Percentiles rank a stretch among this genome's conserved stretches.
These are phyloP conservation scores for Paedocypris micromegethes DNA, from an alignment of 2,797 vertebrate genomes.

Conservation along the genomic window DNA sequence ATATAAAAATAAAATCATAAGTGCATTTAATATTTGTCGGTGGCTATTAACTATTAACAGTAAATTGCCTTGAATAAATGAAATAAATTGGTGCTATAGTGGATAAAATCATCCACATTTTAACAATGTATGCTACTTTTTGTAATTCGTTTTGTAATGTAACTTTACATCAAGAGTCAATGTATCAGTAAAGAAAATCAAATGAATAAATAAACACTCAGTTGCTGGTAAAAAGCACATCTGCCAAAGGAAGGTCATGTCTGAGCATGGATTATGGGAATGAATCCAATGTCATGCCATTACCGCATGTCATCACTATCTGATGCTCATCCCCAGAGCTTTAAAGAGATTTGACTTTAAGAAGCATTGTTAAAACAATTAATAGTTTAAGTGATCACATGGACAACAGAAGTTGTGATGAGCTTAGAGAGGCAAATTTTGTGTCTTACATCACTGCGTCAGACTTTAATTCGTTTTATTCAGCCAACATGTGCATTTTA, in stretches of 20 bases:
- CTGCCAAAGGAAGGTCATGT: background rate
- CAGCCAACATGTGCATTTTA: too few relatives aligned
- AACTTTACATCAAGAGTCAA: background rate
- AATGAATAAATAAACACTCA: too few relatives aligned
- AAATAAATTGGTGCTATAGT: too few relatives aligned
- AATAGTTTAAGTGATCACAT: slow-evolving; percentile 8
- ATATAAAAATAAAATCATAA: too few relatives aligned
- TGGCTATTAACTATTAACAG: too few relatives aligned
- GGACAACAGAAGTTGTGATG: background rate
- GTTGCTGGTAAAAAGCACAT: too few relatives aligned
- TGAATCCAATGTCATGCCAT: slow-evolving; percentile 8
- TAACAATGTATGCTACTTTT: too few relatives aligned
- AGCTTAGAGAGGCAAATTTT: slow-evolving; percentile 14
- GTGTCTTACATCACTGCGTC: slow-evolving; percentile 17
- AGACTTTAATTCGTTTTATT: too few relatives aligned
- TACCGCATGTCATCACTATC: background rate
- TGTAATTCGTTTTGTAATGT: too few relatives aligned
- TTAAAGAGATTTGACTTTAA: background rate
- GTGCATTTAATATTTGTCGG: too few relatives aligned
- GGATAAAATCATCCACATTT: too few relatives aligned
- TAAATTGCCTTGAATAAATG: too few relatives aligned
- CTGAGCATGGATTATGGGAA: background rate
- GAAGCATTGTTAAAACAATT: slow-evolving; percentile 7
- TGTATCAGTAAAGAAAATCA: background rate
- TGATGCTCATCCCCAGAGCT: background rate